These are phyloP conservation scores for Geotrypetes seraphini DNA, from an alignment of 2,797 vertebrate genomes.

Conservation along the genomic window DNA sequence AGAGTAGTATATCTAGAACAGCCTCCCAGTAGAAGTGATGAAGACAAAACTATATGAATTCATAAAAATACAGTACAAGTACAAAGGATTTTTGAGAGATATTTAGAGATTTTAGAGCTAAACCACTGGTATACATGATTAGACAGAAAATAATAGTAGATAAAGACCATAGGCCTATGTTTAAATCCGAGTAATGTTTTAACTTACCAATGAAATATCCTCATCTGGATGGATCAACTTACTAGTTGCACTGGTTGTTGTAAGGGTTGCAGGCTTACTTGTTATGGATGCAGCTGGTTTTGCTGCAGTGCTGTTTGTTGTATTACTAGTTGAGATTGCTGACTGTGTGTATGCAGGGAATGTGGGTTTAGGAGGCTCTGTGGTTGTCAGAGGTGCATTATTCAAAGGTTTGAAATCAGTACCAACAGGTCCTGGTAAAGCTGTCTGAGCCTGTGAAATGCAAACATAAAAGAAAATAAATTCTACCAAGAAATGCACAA, in stretches of 20 bases:
- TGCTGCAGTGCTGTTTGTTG: conserved; percentile 87
- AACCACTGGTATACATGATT: too few relatives aligned
- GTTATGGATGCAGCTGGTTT: conserved; percentile 85
- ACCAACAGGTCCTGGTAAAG: conserved; percentile 72
- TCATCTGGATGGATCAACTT: conserved; percentile 99
- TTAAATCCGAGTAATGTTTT: conserved; percentile 51
- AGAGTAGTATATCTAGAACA: too few relatives aligned
- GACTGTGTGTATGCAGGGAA: conserved; percentile 97
- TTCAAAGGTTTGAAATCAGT: conserved; percentile 78
- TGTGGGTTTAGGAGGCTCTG: conserved; percentile 87
- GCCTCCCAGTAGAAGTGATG: too few relatives aligned
- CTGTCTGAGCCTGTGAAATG: conserved; percentile 78
- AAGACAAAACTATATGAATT: too few relatives aligned
- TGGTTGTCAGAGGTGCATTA: conserved; percentile 64
- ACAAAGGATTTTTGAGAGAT: too few relatives aligned
- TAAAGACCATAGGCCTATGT: too few relatives aligned
- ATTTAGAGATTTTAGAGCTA: too few relatives aligned
- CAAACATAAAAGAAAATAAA: conserved; percentile 20
- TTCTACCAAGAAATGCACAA: too few relatives aligned
- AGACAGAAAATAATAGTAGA: too few relatives aligned
- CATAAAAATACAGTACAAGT: too few relatives aligned
- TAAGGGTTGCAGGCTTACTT: conserved; percentile 96
- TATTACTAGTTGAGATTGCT: conserved; percentile 81
- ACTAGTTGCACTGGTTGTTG: conserved; percentile 98
- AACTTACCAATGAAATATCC: conserved; percentile 99